Base-by-base conservation (phyloP, 2,797 vertebrate species). In the Apodemus agrarius region DNA sequence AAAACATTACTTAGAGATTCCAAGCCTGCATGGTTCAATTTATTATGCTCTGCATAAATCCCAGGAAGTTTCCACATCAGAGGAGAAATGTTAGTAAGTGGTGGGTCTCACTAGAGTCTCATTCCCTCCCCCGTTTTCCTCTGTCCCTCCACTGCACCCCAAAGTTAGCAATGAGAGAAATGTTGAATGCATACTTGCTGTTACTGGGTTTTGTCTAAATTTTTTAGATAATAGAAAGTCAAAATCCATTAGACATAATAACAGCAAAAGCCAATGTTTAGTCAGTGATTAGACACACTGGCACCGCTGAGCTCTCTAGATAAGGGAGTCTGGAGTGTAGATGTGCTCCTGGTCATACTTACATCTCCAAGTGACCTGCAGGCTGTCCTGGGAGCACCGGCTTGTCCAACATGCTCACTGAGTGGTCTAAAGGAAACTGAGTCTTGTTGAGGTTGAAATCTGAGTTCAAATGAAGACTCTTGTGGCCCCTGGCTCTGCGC, bases 201-300 rank as follows among this genome's bases (percentile, higher is more conserved):
- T 87, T 83, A 43, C 57, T 67, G 69, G 92, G 63, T 91, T 87
- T 2, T 93, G 81, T 85, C 85, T 61, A 63, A 94, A 83, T 75
- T 72, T 8, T 94, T 85, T 82, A 85, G 12, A 81, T 52, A 31
- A 83, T 83, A 87, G 57, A 83, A 81, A 92, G n/a, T 3, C 9
- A 80, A 69, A 91, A 61, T 12, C 63, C 82, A 43, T 31, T 46
- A 34, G 13, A 52, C 37, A 43, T 80, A 75, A 57, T 52, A 83
- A 29, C 31, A 80, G 17, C 11, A 59, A 74, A 37, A 59, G 17
- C 40, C 5, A 14, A 26, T n/a, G 17, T 8, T 52, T 72, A 34
- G 14, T 92, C 59, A 9, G 57, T 6, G 61, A 2, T 69, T 43
- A 22, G 72, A 1, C 11, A 29, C 14, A 19, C 59, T 54, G 75